Base-by-base conservation (phyloP, 1,140 invertebrate genomes). In the Brachionus sp. region DNA sequence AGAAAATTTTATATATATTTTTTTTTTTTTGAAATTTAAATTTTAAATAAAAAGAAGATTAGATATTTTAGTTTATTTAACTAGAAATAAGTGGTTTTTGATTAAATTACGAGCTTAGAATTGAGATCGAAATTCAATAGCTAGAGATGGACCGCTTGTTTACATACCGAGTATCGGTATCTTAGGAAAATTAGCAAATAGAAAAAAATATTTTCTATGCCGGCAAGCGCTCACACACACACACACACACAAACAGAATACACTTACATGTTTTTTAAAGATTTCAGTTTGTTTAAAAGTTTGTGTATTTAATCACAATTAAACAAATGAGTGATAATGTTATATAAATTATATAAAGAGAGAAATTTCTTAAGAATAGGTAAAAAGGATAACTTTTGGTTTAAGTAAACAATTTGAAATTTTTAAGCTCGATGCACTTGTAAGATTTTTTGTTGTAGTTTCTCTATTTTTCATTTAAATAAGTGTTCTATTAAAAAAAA, bases 391-490 rank as follows among this genome's bases (percentile, higher is more conserved):
- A 64, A 64, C 57, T 64, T 33, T 64, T 64, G 57, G 57, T 64
- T 64, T 25, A 64, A 68, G 64, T 68, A 68, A 68, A 44, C 68
- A 73, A 73, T 19, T 42, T 73, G n/a, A 4, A 70, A 64, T 9
- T 70, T 16, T 73, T 42, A 16, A n/a, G n/a, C 13, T 42, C 37
- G 68, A 16, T 39, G 68, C 68, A 73, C 68, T 73, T 73, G 6
- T 73, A 73, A 29, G 66, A 73, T 19, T 73, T n/a, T 42, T 64
- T 64, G 25, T 64, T 64, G 19, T 64, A 25, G 19, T 64, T 64
- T 64, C 29, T 64, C 19, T 25, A 33, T 64, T 64, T 64, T 33
- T 16, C 5, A 33, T 42, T 73, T 16, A 19, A 42, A 19, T 39
- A 19, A 73, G 68, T 39, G 39, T 73, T 73, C 68, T 73, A 73